A percentile compares a stretch with the other conserved stretches of the same genome.
Evolutionary conservation across 2,888 invertebrate genomes (phyloP).

Genomic region (Dysmachus trigonus): DNA sequence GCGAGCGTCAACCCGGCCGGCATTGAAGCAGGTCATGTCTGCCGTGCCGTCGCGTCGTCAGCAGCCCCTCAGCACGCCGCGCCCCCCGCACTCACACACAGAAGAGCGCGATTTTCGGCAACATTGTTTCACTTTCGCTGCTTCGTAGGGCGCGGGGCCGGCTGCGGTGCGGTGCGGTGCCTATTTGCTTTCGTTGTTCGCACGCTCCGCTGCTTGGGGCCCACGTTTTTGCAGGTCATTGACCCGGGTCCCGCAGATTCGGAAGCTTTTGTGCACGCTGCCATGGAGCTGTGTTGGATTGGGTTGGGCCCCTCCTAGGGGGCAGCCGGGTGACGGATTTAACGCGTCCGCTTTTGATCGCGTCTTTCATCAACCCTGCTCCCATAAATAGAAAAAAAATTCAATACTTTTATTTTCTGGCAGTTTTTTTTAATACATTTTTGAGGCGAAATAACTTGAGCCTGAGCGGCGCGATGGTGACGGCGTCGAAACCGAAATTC

Average conservation of each 20-base stretch:
- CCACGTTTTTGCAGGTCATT: conserved; percentile 18
- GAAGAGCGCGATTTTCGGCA: conserved; percentile 43
- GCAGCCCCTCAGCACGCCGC: conserved; percentile 28
- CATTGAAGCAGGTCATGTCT: conserved; percentile 54
- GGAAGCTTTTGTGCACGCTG: conserved; percentile 25
- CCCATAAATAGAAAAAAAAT: not conserved
- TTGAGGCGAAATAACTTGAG: conserved; percentile 16
- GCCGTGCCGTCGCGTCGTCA: not conserved
- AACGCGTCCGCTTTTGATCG: not conserved
- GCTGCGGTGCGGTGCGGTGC: not conserved
- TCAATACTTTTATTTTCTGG: not conserved
- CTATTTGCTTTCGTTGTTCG: not conserved
- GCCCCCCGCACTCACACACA: not conserved
- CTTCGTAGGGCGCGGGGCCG: not conserved
- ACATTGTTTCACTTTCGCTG: conserved; percentile 36
- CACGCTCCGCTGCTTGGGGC: conserved; percentile 11
- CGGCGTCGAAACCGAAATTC: conserved; percentile 14
- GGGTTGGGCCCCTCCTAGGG: conserved; percentile 25
- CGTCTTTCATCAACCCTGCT: not conserved
- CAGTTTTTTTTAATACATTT: not conserved
- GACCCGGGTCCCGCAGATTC: conserved; percentile 15
- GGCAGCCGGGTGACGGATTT: not conserved
- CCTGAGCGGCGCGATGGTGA: not conserved
- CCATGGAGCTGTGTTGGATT: not conserved
- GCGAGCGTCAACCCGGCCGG: conserved; percentile 53